Evolutionary conservation across 1,140 invertebrate species (phyloP), one percentile per base, ranked within the genome.

Genomic region (Drosophila kikkawai): DNA sequence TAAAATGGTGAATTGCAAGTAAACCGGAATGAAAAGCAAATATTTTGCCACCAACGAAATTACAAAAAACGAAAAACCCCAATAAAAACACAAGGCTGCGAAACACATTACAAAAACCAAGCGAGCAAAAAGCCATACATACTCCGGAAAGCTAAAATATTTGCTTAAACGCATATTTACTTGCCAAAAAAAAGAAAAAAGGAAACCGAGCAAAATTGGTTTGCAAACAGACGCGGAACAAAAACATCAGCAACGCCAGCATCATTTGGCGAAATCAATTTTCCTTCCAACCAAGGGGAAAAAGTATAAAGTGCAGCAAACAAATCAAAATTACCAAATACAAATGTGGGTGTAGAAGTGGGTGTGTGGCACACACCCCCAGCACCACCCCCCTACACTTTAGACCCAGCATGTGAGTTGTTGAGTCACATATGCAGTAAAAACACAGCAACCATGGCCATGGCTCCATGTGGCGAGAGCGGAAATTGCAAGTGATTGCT

Each of bases 261-360:
- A 76, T 84, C 71, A 57, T 73, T 84, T 76, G 59, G 51, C 75
- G 56, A 88, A 87, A 84, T 84, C 84, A 87, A 88, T 84, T 88
- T 70, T 81, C 58, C 69, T 69, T 81, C 51, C 57, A 41, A 37
- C 36, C 47, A 58, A 53, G 59, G 36, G 37, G 17, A 47, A 53
- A 67, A 81, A 57, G 75, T 82, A 56, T 66, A 50, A 68, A 87
- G 76, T 79, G 74, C 77, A 84, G 85, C 74, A 79, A 75, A 90
- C 78, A 84, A 90, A 88, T 87, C 84, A 87, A 79, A 90, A 90
- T 90, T 84, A 88, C 79, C 80, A 83, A 80, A 81, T 59, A 79
- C 66, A 73, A 82, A 82, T 67, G 12, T 7, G 15, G 17, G 50
- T 2, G 50, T 3, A 8, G 17, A 63, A 51, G 19, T 11, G 26